Conservation (phyloP, 2,797 vertebrate genomes). For the Botia almorhae region DNA sequence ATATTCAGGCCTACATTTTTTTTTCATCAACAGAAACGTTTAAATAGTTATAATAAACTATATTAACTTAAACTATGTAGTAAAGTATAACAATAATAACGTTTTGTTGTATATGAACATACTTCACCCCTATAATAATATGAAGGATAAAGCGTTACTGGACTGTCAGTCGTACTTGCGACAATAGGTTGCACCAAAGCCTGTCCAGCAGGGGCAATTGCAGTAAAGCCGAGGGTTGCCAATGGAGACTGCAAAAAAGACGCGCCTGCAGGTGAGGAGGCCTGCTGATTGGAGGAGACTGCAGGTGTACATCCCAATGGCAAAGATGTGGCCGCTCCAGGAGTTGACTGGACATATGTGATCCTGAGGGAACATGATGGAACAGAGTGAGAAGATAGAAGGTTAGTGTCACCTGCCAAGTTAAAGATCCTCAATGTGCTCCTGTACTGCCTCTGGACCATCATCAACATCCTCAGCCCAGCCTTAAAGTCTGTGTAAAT, state of each 20-base stretch:
- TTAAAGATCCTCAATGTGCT: too few relatives aligned
- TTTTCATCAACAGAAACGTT: too few relatives aligned
- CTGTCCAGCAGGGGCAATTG: slow-evolving; percentile 81
- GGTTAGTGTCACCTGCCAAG: neutral
- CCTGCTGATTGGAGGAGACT: slow-evolving; percentile 71
- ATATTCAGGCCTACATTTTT: too few relatives aligned
- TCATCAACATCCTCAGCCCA: too few relatives aligned
- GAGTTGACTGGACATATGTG: slow-evolving; percentile 86
- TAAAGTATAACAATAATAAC: too few relatives aligned
- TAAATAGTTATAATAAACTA: too few relatives aligned
- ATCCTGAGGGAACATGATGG: slow-evolving; percentile 75
- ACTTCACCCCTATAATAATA: neutral
- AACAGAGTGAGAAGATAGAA: neutral
- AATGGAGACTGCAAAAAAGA: slow-evolving; percentile 75
- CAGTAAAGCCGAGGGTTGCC: slow-evolving; percentile 85
- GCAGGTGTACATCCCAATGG: slow-evolving; percentile 72
- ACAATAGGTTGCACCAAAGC: slow-evolving; percentile 85
- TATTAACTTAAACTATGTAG: too few relatives aligned
- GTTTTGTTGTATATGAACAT: too few relatives aligned
- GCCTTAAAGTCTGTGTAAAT: too few relatives aligned
- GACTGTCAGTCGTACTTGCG: slow-evolving; percentile 65
- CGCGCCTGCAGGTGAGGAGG: slow-evolving; percentile 66
- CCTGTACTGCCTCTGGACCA: too few relatives aligned
- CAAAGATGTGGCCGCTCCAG: slow-evolving; percentile 68
- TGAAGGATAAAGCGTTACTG: neutral